phyloP scores from a whole-genome alignment of 2,113 vertebrate species.

The Felis chaus region DNA sequence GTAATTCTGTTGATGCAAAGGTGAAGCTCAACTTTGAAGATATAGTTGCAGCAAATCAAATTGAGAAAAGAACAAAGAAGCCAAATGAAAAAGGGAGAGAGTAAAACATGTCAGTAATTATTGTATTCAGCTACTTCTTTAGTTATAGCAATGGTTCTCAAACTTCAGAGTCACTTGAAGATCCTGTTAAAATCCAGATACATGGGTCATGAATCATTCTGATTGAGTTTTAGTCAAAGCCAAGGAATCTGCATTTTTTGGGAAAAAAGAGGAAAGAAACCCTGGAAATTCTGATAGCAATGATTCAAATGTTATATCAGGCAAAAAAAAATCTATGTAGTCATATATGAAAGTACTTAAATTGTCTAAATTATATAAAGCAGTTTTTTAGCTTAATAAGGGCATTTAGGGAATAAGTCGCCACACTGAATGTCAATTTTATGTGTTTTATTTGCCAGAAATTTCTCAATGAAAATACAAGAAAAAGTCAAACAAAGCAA shows the following conservation, averaged over 20 bases:
- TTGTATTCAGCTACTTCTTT: background rate
- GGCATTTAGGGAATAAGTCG: background rate
- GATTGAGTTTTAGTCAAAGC: background rate
- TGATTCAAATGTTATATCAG: background rate
- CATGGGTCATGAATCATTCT: background rate
- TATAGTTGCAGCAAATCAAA: background rate
- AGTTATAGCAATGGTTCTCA: background rate
- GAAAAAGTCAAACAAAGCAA: background rate
- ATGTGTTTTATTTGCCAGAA: background rate
- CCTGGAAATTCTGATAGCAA: background rate
- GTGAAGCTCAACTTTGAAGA: conserved; percentile 40
- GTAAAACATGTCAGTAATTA: background rate
- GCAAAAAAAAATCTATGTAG: background rate
- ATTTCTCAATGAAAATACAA: conserved; percentile 10
- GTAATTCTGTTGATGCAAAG: conserved; percentile 16
- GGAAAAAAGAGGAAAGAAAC: background rate
- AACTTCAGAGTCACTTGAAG: background rate
- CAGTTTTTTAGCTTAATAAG: background rate
- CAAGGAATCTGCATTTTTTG: background rate
- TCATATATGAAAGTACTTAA: background rate
- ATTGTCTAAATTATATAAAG: background rate
- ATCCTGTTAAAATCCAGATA: background rate
- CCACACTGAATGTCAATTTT: background rate
- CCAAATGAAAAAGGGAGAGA: background rate
- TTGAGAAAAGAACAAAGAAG: background rate